Conservation (phyloP, 2,888 invertebrate genomes). For the Ormyrus pomaceus region DNA sequence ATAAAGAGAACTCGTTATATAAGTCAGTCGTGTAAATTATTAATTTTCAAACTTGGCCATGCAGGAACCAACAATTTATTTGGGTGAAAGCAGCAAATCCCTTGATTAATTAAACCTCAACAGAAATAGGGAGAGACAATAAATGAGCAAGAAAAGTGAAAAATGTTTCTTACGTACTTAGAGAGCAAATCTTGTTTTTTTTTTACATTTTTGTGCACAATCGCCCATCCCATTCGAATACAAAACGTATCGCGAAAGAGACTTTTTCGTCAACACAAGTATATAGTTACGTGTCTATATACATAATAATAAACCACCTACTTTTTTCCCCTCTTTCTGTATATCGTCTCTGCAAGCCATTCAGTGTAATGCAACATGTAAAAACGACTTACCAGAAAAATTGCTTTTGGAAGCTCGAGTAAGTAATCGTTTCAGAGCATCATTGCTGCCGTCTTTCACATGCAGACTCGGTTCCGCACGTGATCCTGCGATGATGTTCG, state of each 20-base stretch:
- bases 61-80: neutral
- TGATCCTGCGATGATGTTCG: neutral
- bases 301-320: neutral
- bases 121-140: neutral
- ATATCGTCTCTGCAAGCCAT: too few relatives aligned
- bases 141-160: neutral
- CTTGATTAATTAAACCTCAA: neutral
- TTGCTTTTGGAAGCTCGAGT: conserved; percentile 26
- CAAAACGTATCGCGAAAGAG: neutral
- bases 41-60: neutral
- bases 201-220: conserved; percentile 9
- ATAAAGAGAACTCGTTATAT: conserved; percentile 13
- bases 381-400: conserved; percentile 34
- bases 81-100: neutral
- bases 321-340: neutral
- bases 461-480: neutral
- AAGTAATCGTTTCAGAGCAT: conserved; percentile 36
- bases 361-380: too few relatives aligned
- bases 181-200: neutral
- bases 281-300: neutral
- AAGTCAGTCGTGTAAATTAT: conserved; percentile 26
- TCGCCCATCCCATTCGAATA: conserved; percentile 51
- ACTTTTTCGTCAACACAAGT: conserved; percentile 17
- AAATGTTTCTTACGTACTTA: neutral
- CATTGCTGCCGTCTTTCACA: conserved; percentile 4